These are phyloP conservation scores for Arothron firmamentum DNA, from an alignment of 2,113 vertebrate genomes.

Conservation along the genomic window DNA sequence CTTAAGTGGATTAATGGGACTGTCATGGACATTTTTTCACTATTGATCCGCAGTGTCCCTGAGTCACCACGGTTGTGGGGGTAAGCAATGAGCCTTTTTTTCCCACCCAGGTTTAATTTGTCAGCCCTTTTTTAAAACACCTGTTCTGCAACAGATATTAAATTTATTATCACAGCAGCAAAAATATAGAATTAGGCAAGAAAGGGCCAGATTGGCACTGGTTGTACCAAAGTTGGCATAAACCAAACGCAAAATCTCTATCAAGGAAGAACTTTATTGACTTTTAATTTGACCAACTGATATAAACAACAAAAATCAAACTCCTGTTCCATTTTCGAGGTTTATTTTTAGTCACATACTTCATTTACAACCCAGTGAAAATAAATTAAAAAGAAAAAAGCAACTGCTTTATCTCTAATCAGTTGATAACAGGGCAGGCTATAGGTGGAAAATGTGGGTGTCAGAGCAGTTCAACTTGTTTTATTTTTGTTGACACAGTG, in stretches of 20 bases:
- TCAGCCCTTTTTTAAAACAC: constrained; percentile 3
- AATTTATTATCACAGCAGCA: constrained; percentile 14
- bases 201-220: no score
- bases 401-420: no score
- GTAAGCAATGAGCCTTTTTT: background rate
- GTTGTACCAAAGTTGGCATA: no score
- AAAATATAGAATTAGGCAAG: background rate
- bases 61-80: constrained; percentile 25
- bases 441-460: background rate
- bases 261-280: no score
- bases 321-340: no score
- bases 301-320: no score
- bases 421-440: background rate
- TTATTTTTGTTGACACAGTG: background rate
- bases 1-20: constrained; percentile 48
- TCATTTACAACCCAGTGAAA: background rate
- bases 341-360: no score
- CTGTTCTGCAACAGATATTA: constrained; percentile 25
- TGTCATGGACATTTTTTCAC: constrained; percentile 21
- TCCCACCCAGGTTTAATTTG: background rate
- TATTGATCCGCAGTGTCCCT: constrained; percentile 48
- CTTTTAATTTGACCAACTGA: no score
- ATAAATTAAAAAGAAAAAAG: background rate
- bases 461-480: constrained; percentile 20
- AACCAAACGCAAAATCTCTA: no score